phyloP scores from a whole-genome alignment of 35 echinoderm and acorn worm species.

The Patiria miniata region DNA sequence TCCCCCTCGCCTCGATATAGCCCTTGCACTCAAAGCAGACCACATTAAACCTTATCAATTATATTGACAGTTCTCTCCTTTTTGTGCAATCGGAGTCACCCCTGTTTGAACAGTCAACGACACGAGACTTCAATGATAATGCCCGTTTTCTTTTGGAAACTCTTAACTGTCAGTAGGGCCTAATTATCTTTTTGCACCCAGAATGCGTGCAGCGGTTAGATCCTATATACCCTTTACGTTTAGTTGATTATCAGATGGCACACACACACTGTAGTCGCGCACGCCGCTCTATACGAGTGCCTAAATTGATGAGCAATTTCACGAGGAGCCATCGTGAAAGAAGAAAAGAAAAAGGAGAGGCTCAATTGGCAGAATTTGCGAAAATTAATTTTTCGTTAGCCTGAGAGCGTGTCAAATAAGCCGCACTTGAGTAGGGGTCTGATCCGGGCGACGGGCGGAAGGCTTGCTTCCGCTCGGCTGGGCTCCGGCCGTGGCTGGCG shows the following conservation, averaged over 20 bases:
- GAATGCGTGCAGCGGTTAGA: neutral
- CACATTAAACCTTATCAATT: no score
- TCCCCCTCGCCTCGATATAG: no score
- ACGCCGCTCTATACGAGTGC: neutral
- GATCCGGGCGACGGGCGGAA: conserved; percentile 19
- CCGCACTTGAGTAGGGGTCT: neutral
- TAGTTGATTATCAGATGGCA: neutral
- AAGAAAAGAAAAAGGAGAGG: neutral
- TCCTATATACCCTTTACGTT: neutral
- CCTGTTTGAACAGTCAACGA: no score
- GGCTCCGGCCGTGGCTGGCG: neutral
- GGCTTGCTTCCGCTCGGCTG: neutral
- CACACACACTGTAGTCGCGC: neutral
- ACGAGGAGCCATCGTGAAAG: neutral
- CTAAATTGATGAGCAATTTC: neutral
- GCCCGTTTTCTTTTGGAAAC: no score
- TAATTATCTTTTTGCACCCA: no score
- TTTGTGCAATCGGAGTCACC: no score
- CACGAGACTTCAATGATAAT: no score
- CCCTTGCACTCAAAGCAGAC: no score
- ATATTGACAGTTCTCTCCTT: no score
- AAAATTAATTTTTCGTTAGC: conserved; percentile 17
- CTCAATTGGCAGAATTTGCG: neutral
- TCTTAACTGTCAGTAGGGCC: no score
- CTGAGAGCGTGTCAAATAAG: neutral